These are phyloP conservation scores for Oscheius sp. DNA, from an alignment of 2,888 invertebrate species.

Conservation along the genomic window DNA sequence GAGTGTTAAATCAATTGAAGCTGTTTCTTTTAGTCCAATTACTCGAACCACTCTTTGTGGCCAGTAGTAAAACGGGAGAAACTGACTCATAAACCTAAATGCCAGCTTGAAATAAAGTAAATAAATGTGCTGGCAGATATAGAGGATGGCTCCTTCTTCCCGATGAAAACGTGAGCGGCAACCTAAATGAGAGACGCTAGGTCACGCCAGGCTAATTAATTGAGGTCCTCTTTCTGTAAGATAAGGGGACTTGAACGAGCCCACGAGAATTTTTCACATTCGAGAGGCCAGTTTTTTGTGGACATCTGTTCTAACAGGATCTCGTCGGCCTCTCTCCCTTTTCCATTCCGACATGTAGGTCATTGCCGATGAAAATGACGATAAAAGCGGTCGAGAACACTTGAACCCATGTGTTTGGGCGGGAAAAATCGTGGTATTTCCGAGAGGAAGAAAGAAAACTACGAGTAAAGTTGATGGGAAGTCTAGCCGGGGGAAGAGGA, in stretches of 20 bases:
- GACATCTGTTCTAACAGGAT: slow-evolving; percentile 16
- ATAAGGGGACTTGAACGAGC: too few relatives aligned
- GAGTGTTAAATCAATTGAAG: slow-evolving; percentile 20
- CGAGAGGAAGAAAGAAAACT: too few relatives aligned
- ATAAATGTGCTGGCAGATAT: background rate
- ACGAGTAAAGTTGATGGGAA: too few relatives aligned
- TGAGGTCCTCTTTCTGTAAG: background rate
- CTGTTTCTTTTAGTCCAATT: slow-evolving; percentile 2
- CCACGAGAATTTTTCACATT: background rate
- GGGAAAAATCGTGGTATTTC: too few relatives aligned
- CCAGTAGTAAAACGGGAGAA: slow-evolving; percentile 2
- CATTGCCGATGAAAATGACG: slow-evolving; percentile 22
- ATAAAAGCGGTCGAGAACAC: slow-evolving; percentile 28
- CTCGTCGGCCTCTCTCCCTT: background rate
- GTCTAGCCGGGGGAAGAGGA: too few relatives aligned
- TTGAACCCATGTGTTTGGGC: background rate
- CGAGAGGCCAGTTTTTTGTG: slow-evolving; percentile 3
- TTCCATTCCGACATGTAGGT: background rate
- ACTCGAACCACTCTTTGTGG: background rate
- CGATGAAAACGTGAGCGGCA: background rate
- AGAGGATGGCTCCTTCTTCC: background rate
- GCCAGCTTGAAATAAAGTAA: background rate
- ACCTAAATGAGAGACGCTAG: slow-evolving; percentile 5
- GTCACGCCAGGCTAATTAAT: slow-evolving; percentile 15
- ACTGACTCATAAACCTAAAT: slow-evolving; percentile 8